Conservation (phyloP, 2,113 vertebrate genomes). For the Platysteira castanea region DNA sequence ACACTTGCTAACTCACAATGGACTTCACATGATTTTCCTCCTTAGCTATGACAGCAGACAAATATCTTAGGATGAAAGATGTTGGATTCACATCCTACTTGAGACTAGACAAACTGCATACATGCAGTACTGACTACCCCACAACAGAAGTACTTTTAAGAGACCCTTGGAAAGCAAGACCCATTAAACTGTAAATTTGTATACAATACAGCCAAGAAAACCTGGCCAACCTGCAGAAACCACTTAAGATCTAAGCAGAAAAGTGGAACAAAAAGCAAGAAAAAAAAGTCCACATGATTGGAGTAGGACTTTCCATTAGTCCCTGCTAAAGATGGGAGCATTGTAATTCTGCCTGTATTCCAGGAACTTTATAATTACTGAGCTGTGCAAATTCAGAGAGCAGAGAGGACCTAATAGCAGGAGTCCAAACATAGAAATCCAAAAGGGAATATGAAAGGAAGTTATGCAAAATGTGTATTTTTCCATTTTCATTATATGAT, state of each 20-base stretch:
- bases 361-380: not conserved
- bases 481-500: not conserved
- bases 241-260: not conserved
- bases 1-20: not conserved
- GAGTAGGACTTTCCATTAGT: not conserved
- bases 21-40: not conserved
- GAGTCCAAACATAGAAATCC: not conserved
- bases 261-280: not conserved
- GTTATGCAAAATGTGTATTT: not conserved
- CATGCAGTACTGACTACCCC: rapidly evolving
- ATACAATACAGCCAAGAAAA: not conserved
- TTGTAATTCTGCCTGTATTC: not conserved
- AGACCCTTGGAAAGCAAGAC: not conserved
- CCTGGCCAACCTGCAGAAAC: not conserved
- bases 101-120: not conserved
- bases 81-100: not conserved
- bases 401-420: not conserved
- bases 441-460: not conserved
- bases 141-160: not conserved
- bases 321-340: not conserved
- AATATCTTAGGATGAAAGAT: not conserved
- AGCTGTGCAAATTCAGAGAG: not conserved
- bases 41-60: not conserved
- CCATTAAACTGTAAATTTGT: not conserved
- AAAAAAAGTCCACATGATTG: not conserved